Evolutionary conservation across 1,140 invertebrate genomes (phyloP), one percentile per base, ranked within the genome.

Genomic region (Drepana arcuata): DNA sequence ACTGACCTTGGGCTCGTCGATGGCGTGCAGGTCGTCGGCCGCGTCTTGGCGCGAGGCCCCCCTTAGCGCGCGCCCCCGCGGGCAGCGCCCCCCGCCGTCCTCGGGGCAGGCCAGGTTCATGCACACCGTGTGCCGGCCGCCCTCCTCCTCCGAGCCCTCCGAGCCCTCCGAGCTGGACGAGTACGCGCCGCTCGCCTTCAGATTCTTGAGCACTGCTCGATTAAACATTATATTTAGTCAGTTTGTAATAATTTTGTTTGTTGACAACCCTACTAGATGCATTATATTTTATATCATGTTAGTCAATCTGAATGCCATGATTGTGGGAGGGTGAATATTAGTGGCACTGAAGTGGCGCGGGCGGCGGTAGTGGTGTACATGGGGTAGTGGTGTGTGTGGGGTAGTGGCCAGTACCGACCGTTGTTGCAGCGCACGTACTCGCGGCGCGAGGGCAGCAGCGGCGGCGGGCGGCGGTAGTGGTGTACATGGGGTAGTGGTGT

Each of bases 381-480:
- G n/a, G n/a, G n/a, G n/a, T n/a, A n/a, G n/a, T n/a, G n/a, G n/a
- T n/a, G n/a, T n/a, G n/a, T n/a, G n/a, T n/a, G n/a, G n/a, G n/a
- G n/a, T n/a, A n/a, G n/a, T n/a, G n/a, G n/a, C n/a, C n/a, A n/a
- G n/a, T n/a, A n/a, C n/a, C n/a, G n/a, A 82, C 80, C 70, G 11
- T 45, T 62, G 2, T 25, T 28, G 34, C 81, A 84, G 26, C 81
- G 65, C 42, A 71, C 64, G 48, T 74, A 56, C 34, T 84, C 82
- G 9, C 82, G 36, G 13, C 61, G 66, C 3, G 85, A 78, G 6
- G 92, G 90, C 56, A 93, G 71, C 37, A 95, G 71, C 11, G 89
- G 81, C 16, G 91, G 87, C 16, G 92, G 94, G 73, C 90, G 85
- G 14, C 33, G 34, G 77, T 96, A 96, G 61, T 94, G 91, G n/a